Percentiles rank a stretch among this genome's conserved stretches.
Evolutionary conservation across 2,113 vertebrate species (phyloP).

Genomic region (Ascaphus truei): DNA sequence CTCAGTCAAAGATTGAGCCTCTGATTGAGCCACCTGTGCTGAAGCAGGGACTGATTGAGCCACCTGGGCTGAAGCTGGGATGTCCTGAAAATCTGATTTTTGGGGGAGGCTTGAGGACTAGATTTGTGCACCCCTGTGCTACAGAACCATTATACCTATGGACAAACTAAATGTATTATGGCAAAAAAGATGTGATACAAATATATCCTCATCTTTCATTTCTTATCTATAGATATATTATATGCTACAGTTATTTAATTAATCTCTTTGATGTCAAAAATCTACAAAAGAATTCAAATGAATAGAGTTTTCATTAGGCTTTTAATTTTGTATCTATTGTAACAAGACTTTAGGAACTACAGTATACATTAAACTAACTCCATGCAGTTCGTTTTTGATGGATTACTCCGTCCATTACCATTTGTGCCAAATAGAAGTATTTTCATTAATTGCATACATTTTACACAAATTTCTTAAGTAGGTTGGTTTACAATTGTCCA

Average conservation of each 20-base stretch:
- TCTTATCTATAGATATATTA: not conserved
- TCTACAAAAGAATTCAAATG: not conserved
- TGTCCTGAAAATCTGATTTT: too few species aligned
- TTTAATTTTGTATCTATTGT: not conserved
- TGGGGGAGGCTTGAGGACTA: too few species aligned
- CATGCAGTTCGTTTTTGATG: not conserved
- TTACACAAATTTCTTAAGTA: not conserved
- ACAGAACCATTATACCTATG: too few species aligned
- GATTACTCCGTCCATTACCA: not conserved
- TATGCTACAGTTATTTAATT: slow-evolving; percentile 2
- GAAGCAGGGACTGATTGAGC: too few species aligned
- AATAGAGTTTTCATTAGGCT: not conserved
- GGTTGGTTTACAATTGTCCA: not conserved
- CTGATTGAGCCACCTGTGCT: too few species aligned
- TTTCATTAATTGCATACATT: not conserved
- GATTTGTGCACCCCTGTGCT: too few species aligned
- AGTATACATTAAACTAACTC: not conserved
- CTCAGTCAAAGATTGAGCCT: too few species aligned
- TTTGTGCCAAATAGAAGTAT: slow-evolving; percentile 2
- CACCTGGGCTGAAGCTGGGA: too few species aligned
- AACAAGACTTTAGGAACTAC: not conserved
- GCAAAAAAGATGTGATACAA: too few species aligned
- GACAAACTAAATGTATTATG: too few species aligned
- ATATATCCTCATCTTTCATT: not conserved
- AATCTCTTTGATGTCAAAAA: not conserved